Conservation (phyloP, 2,797 vertebrate species). For the Argyrosomus regius region DNA sequence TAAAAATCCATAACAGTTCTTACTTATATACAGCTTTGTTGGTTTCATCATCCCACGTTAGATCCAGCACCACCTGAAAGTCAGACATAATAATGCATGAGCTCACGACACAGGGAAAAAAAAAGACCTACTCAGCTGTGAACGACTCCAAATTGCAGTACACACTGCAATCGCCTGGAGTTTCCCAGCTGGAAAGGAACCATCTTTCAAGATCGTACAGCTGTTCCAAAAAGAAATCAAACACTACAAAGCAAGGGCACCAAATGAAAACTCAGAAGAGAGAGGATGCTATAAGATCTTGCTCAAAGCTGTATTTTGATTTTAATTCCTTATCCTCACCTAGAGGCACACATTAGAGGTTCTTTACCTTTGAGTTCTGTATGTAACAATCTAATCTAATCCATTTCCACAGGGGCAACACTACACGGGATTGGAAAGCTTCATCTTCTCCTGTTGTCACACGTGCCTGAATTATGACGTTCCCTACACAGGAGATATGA, state of each 20-base stretch:
- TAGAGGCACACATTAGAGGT: conserved; percentile 17
- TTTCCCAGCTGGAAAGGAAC: conserved; percentile 71
- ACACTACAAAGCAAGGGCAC: conserved; percentile 35
- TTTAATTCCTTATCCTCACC: conserved; percentile 39
- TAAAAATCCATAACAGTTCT: conserved; percentile 6
- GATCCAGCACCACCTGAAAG: conserved; percentile 76
- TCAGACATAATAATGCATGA: conserved; percentile 52
- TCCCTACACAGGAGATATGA: conserved; percentile 82
- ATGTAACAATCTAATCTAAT: conserved; percentile 91
- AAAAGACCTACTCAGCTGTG: conserved; percentile 58
- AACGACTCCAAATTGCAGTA: conserved; percentile 65
- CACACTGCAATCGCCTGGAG: conserved; percentile 58
- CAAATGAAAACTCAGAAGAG: conserved; percentile 36
- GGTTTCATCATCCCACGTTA: conserved; percentile 32
- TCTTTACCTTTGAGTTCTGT: conserved; percentile 87
- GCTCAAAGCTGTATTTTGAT: conserved; percentile 45
- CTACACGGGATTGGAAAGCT: conserved; percentile 85
- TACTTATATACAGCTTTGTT: conserved; percentile 60
- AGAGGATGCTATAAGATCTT: conserved; percentile 28
- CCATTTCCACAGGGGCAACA: conserved; percentile 89
- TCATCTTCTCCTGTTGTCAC: conserved; percentile 86
- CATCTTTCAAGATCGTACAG: conserved; percentile 62
- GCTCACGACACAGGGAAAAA: conserved; percentile 1
- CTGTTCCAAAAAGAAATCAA: conserved; percentile 65
- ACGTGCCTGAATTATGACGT: conserved; percentile 90